These are phyloP conservation scores for Dromococcyx pavoninus DNA, from an alignment of 2,797 vertebrate species.

Conservation along the genomic window DNA sequence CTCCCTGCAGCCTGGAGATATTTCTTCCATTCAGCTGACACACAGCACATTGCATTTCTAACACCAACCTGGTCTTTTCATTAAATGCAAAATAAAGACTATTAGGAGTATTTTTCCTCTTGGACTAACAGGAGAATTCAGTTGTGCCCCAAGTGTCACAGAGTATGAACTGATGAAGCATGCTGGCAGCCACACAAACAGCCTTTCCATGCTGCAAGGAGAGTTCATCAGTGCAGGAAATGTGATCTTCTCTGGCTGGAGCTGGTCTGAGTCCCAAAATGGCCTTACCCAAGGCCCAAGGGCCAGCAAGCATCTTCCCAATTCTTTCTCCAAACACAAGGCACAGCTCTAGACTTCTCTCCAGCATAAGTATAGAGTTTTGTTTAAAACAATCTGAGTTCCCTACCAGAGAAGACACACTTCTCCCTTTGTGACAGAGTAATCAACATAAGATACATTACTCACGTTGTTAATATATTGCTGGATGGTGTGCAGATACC, in stretches of 20 bases:
- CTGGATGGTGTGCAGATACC: constrained; percentile 51
- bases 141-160: background rate
- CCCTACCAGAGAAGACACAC: constrained; percentile 23
- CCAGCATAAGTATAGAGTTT: background rate
- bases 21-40: background rate
- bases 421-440: constrained; percentile 46
- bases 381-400: constrained; percentile 12
- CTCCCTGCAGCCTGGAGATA: background rate
- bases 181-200: background rate
- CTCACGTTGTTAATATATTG: constrained; percentile 30
- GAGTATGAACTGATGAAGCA: background rate
- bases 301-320: background rate
- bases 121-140: background rate
- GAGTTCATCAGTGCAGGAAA: background rate
- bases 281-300: background rate
- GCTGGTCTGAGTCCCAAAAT: background rate
- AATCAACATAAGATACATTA: constrained; percentile 35
- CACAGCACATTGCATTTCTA: background rate
- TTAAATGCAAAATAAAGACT: background rate
- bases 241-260: background rate
- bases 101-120: background rate
- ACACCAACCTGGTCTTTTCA: background rate
- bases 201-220: background rate
- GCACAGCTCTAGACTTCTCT: background rate
- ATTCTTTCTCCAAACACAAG: background rate